These are phyloP conservation scores for Cichladusa arquata DNA, from an alignment of 2,113 vertebrate genomes.

Conservation along the genomic window DNA sequence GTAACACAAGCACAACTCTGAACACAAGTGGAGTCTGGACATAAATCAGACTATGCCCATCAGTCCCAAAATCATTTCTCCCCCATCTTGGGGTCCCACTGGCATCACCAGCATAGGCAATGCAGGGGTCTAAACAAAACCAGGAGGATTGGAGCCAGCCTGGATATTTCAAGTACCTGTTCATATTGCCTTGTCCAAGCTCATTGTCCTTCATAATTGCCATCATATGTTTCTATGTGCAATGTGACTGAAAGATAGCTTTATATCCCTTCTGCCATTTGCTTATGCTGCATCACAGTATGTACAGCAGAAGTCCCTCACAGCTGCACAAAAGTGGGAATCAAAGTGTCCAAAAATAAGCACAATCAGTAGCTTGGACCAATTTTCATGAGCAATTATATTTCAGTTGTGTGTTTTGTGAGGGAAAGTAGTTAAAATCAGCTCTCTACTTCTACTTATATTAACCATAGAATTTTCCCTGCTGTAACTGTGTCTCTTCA, in stretches of 20 bases:
- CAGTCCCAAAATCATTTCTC: neutral
- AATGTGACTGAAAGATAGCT: neutral
- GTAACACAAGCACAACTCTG: neutral
- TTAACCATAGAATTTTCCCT: neutral
- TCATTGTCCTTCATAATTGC: slow-evolving; percentile 40
- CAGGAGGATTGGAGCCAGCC: neutral
- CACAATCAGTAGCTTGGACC: neutral
- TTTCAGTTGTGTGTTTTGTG: neutral
- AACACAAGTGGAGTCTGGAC: neutral
- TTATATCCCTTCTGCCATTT: neutral
- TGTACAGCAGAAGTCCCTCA: neutral
- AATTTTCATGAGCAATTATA: neutral
- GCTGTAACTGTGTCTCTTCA: neutral
- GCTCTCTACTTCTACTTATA: neutral
- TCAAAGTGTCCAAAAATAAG: neutral
- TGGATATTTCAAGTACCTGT: slow-evolving; percentile 25
- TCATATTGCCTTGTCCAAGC: slow-evolving; percentile 16
- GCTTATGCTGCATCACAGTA: neutral
- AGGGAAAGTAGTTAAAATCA: neutral
- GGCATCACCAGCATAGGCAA: neutral
- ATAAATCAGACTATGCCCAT: neutral
- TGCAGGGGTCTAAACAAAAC: neutral
- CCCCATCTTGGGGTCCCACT: neutral
- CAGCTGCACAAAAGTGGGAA: neutral
- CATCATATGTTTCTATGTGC: neutral